Conservation (phyloP, 2,888 invertebrate genomes). For the Diarsia mendica region DNA sequence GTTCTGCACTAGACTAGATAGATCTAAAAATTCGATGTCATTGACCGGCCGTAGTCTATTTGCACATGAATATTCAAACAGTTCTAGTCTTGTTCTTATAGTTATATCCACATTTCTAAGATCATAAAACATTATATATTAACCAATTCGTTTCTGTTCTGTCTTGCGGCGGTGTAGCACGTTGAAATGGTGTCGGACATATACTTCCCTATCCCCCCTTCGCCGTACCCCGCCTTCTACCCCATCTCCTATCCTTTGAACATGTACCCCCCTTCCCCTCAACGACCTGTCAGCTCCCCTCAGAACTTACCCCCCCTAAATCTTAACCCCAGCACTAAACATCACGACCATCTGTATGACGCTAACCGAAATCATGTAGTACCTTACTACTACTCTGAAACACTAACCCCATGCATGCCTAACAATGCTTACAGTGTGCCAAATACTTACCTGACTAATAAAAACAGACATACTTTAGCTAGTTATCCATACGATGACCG, state of each 20-base stretch:
- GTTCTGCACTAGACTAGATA: neutral
- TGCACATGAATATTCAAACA: neutral
- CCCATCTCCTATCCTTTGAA: constrained; percentile 87
- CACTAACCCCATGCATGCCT: constrained; percentile 85
- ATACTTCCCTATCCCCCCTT: constrained; percentile 91
- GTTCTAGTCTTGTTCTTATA: neutral
- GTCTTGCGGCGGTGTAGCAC: constrained; percentile 91
- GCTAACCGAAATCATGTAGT: constrained; percentile 90
- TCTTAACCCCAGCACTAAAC: constrained; percentile 78
- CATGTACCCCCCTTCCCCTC: constrained; percentile 84
- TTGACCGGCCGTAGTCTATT: neutral
- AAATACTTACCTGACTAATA: constrained; percentile 71
- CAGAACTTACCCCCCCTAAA: constrained; percentile 78
- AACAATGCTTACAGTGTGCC: constrained; percentile 83
- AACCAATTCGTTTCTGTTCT: constrained; percentile 88
- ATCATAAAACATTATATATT: constrained; percentile 75
- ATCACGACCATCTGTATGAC: constrained; percentile 87
- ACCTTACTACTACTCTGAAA: constrained; percentile 88
- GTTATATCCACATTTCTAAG: constrained; percentile 64
- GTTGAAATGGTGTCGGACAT: constrained; percentile 94
- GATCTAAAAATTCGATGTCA: too few species aligned
- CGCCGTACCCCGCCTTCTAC: constrained; percentile 86
- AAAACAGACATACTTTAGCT: constrained; percentile 82
- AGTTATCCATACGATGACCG: constrained; percentile 82
- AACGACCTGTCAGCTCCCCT: constrained; percentile 80